phyloP scores from a whole-genome alignment of 2,113 vertebrate genomes.

The Cottus gobio region DNA sequence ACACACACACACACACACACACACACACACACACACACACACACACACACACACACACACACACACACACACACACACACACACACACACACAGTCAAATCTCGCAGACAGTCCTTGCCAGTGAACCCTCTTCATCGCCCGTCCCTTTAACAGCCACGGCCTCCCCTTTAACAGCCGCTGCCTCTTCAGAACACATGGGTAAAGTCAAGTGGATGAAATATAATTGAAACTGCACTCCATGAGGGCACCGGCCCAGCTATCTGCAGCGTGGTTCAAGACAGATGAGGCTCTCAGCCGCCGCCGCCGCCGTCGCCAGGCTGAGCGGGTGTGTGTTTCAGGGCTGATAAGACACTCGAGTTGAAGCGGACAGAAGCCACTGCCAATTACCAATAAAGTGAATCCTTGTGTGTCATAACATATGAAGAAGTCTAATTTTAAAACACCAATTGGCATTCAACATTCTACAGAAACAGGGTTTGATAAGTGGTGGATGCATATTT shows the following conservation, averaged over 20 bases:
- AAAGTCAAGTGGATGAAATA: conserved; percentile 57
- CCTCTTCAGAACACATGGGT: conserved; percentile 43
- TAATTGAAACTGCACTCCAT: conserved; percentile 74
- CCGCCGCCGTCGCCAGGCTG: conserved; percentile 45
- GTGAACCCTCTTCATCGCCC: conserved; percentile 51
- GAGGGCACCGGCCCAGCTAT: conserved; percentile 60
- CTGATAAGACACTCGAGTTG: conserved; percentile 79
- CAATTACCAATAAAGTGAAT: conserved; percentile 45
- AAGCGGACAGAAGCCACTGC: conserved; percentile 46
- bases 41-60: conserved; percentile 51
- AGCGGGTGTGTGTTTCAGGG: conserved; percentile 69
- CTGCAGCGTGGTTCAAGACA: conserved; percentile 71
- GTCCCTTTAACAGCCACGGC: conserved; percentile 3
- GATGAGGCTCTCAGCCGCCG: conserved; percentile 76
- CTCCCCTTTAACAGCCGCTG: conserved; percentile 18
- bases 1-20: conserved; percentile 56
- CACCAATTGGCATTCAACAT: background rate
- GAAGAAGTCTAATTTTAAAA: conserved; percentile 33
- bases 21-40: conserved; percentile 42
- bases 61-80: conserved; percentile 39
- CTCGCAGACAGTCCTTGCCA: conserved; percentile 52
- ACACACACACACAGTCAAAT: conserved; percentile 57
- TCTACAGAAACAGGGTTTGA: conserved; percentile 31
- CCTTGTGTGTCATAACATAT: conserved; percentile 49
- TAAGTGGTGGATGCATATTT: conserved; percentile 51